Evolutionary conservation across 1,140 invertebrate genomes (phyloP), one percentile per base, ranked within the genome.

Genomic region (Babylonia areolata): DNA sequence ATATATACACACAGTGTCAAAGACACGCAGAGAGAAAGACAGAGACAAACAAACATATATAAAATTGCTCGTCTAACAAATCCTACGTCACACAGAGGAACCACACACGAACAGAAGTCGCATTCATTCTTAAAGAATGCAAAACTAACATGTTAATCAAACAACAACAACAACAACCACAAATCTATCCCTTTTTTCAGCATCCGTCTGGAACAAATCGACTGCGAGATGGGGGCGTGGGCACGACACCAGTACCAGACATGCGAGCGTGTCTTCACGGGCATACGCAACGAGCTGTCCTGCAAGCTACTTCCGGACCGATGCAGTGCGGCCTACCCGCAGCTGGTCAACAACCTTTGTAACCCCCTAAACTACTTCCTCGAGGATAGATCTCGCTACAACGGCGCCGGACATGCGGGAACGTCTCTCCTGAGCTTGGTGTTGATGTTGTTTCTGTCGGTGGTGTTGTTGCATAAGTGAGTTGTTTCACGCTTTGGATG

Each of bases 201-300:
- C 84, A 83, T 85, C 78, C 88, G 88, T 33, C 85, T 89, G 71
- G 85, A 88, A 73, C 85, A 86, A 12, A 83, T 87, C 40, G 87
- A 89, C 33, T 89, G 88, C 64, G 88, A 87, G 82, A 86, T 87
- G 85, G 42, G 85, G 5, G 88, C 88, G 15, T 88, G 87, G 86
- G 85, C 86, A 12, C 51, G 85, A 11, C 88, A 87, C 54, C 88
- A 89, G 83, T 87, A 89, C 85, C 75, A 85, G 54, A 86, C 86
- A 9, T 89, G 88, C 64, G 78, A 79, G 5, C 73, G 81, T 9
- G 87, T 84, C 77, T 73, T 89, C 64, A 83, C 69, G 23, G 88
- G 88, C 58, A 81, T 89, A 83, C 80, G 87, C 31, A 89, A 83
- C 23, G 88, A 89, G 83, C 84, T 89, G 31, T 82, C 86, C 46